phyloP scores from a whole-genome alignment of 2,113 vertebrate genomes.

The Coracopsis vasa region DNA sequence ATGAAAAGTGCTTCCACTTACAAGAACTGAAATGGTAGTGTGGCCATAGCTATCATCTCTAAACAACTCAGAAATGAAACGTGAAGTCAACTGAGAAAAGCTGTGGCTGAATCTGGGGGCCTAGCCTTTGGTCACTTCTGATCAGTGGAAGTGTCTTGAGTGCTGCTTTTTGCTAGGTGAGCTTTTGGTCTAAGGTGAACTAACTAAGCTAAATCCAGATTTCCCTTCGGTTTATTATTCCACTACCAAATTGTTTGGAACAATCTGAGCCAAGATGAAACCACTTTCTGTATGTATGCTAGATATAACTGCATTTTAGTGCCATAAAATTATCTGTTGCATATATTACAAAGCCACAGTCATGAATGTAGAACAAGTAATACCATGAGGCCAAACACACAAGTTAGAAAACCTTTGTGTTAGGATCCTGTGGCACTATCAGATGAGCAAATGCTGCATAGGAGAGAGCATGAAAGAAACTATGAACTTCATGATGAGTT shows the following conservation, averaged over 20 bases:
- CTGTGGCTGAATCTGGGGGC: not conserved
- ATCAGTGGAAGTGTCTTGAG: not conserved
- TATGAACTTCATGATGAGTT: not conserved
- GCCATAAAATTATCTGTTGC: not conserved
- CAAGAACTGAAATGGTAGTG: not conserved
- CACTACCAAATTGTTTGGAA: not conserved
- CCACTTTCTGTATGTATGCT: not conserved
- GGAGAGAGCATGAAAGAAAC: not conserved
- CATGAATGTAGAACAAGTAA: not conserved
- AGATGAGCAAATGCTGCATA: not conserved
- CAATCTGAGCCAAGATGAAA: not conserved
- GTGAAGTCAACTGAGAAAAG: not conserved
- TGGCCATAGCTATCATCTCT: not conserved
- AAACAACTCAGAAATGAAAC: not conserved
- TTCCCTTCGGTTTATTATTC: not conserved
- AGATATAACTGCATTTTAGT: not conserved
- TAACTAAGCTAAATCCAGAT: not conserved
- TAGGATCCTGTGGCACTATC: not conserved
- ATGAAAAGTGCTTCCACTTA: not conserved
- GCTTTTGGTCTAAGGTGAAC: not conserved
- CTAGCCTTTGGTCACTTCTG: not conserved
- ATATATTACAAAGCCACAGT: not conserved
- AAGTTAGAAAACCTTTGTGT: not conserved
- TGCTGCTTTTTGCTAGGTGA: not conserved
- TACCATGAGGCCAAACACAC: not conserved